Evolutionary conservation across 2,888 invertebrate genomes (phyloP), one percentile per base, ranked within the genome.

Genomic region (Alitta virens): DNA sequence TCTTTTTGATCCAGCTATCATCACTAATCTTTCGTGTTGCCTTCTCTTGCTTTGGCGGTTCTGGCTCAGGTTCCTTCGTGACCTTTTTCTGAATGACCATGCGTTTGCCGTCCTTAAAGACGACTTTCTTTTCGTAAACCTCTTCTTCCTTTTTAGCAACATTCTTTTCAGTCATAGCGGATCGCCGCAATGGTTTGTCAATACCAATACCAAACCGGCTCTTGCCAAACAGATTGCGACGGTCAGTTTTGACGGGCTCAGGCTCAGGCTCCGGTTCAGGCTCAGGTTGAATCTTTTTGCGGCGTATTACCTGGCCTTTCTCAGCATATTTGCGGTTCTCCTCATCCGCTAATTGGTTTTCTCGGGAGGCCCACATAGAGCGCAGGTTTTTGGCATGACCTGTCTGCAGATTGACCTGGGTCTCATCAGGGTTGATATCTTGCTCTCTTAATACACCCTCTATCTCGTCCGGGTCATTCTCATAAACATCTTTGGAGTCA

Each of bases 361-460:
- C 59, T 2, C 59, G 59, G 24, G 18, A 33, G 23, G 51, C 21
- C 59, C 59, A 59, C 59, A 59, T 59, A 25, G 21, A n/a, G 38
- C 33, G 50, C 38, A 59, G 24, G 23, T 33, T 25, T 1, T 46
- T 49, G 42, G 38, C 27, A 51, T 59, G 33, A 38, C 27, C 12
- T 16, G 21, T 27, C 16, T 38, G 46, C 18, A 59, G 21, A 21
- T 40, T n/a, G 14, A 33, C 59, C 25, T 50, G 51, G 33, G 21
- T 24, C 52, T 59, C 59, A 24, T 50, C 52, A 12, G 18, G 51
- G 23, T 33, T 40, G 40, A 50, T 59, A 49, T 59, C 59, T 3
- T 23, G 57, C 60, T 70, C 68, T n/a, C 69, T 60, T n/a, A 67
- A 52, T n/a, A 71, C 64, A 18, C 63, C 68, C 25, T 66, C 60